Evolutionary conservation across 2,797 vertebrate species (phyloP), one percentile per base, ranked within the genome.

Genomic region (Sebastes steindachneri): DNA sequence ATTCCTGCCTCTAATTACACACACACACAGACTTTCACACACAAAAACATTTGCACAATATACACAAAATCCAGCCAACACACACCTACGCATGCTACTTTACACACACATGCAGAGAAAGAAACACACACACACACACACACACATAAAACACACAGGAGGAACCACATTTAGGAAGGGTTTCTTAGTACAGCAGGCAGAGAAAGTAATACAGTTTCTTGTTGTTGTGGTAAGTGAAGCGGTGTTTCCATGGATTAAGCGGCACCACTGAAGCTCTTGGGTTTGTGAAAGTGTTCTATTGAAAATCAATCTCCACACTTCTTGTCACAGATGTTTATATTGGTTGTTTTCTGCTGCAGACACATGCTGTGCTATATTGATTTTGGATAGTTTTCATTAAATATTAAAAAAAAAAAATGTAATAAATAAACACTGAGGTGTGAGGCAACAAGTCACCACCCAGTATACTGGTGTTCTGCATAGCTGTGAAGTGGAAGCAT

Each of bases 1-100:
- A 93, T 95, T 90, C 76, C 86, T 85, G 84, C 73, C 87, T 84
- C 73, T 87, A 92, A 93, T 92, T 88, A 85, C 77, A 82, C 63
- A 87, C 77, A 87, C 77, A 87, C 77, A 87, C 77, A 67, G 51
- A 57, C 70, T 60, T 76, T 79, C 67, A 63, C 31, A 74, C 63
- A 59, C 72, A 82, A 86, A 73, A 83, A 80, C 59, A 82, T 71
- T 80, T 74, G 28, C 54, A 79, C 78, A 77, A 8, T 31, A 63
- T 70, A 48, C 75, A 80, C 73, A 82, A 77, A 77, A 73, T 75
- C 35, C 59, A 25, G 53, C 58, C 31, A 28, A 48, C 63, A 59
- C 75, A 77, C 45, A 45, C 57, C 31, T 63, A 63, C 69, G 73
- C n/a, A 58, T 7, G 4, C 15, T 23, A 31, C 17, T 41, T 17